A percentile compares a stretch with the other conserved stretches of the same genome.
These are phyloP conservation scores for Alectura lathami DNA, from an alignment of 2,113 vertebrate genomes.

Conservation along the genomic window DNA sequence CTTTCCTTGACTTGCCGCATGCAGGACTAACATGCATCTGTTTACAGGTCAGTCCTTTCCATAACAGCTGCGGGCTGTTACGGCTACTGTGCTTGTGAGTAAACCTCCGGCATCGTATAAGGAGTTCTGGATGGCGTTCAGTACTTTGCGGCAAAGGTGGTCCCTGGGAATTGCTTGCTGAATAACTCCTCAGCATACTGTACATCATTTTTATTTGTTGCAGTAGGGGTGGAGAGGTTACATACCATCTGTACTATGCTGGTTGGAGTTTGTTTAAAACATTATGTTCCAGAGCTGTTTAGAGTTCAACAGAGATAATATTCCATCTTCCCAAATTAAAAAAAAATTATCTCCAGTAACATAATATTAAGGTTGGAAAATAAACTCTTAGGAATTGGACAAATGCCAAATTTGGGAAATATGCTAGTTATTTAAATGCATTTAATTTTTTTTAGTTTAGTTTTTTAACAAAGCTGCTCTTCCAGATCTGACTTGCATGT, in stretches of 20 bases:
- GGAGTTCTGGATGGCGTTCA: background rate
- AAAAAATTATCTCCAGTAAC: background rate
- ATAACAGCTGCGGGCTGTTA: background rate
- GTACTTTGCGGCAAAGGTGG: background rate
- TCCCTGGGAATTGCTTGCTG: constrained; percentile 4
- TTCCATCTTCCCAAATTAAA: background rate
- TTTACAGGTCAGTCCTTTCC: background rate
- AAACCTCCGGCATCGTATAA: background rate
- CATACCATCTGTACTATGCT: background rate
- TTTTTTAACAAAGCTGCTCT: background rate
- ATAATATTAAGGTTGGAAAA: background rate
- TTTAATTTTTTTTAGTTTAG: background rate
- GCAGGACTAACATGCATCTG: background rate
- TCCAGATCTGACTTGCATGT: accelerated
- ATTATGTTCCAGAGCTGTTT: background rate
- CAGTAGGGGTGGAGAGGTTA: background rate
- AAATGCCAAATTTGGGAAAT: background rate
- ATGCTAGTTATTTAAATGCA: accelerated
- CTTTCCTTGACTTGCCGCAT: background rate
- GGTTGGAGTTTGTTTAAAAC: constrained; percentile 5
- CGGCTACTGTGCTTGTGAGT: background rate
- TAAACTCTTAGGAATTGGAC: background rate
- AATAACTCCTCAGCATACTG: background rate
- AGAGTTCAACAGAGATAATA: background rate
- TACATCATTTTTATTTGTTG: constrained; percentile 11